A percentile compares a stretch with the other conserved stretches of the same genome.
These are phyloP conservation scores for Microcebus lehilahytsara DNA, from an alignment of 2,113 vertebrate species.

Conservation along the genomic window DNA sequence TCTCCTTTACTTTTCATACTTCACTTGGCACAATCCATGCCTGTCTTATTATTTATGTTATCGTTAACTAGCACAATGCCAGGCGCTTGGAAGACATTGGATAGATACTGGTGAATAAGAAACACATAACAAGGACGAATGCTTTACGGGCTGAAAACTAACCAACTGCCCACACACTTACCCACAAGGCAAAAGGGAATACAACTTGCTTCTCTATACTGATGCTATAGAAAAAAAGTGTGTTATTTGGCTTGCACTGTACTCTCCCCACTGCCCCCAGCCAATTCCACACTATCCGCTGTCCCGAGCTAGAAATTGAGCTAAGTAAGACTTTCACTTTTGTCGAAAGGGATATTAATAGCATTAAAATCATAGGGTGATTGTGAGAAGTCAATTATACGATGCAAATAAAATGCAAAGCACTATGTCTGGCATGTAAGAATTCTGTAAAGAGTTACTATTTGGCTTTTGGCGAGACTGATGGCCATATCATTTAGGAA, in stretches of 20 bases:
- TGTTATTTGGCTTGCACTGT: accelerated
- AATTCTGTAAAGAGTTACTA: neutral
- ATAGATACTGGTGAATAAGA: neutral
- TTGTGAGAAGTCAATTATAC: neutral
- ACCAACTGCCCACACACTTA: neutral
- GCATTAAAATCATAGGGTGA: neutral
- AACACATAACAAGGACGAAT: neutral
- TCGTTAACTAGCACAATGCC: neutral
- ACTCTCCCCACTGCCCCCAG: accelerated
- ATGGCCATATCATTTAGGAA: accelerated
- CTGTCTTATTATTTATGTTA: neutral
- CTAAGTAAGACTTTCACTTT: neutral
- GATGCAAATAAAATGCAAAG: constrained; percentile 1
- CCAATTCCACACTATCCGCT: neutral
- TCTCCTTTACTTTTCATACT: neutral
- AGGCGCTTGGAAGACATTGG: neutral
- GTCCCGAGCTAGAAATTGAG: neutral
- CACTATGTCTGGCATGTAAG: neutral
- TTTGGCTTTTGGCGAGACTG: neutral
- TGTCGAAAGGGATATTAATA: neutral
- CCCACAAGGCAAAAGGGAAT: neutral
- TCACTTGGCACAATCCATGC: neutral
- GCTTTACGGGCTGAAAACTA: neutral
- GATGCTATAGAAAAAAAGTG: no score
- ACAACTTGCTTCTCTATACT: accelerated